phyloP scores from a whole-genome alignment of 2,113 vertebrate species.

The Collichthys lucidus region DNA sequence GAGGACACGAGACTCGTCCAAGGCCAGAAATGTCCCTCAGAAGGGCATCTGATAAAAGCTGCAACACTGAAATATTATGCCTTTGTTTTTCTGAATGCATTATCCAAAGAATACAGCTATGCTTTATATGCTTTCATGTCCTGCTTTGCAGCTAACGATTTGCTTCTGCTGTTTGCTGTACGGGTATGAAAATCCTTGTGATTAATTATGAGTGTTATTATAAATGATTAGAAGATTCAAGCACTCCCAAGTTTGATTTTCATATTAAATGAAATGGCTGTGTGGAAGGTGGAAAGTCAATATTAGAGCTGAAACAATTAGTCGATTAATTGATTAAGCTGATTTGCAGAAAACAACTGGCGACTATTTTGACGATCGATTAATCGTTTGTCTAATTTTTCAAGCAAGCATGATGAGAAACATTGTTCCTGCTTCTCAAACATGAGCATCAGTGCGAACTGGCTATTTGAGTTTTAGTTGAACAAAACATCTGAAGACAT shows the following conservation, averaged over 20 bases:
- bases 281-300: background rate
- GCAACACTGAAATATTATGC: conserved; percentile 2
- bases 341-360: background rate
- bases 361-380: background rate
- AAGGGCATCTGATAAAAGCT: background rate
- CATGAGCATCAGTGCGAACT: background rate
- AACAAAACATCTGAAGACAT: conserved; percentile 5
- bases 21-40: background rate
- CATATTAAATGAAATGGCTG: conserved; percentile 1
- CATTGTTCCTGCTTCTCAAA: background rate
- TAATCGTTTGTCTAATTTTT: background rate
- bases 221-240: background rate
- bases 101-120: background rate
- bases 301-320: background rate
- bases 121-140: background rate
- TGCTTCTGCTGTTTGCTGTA: background rate
- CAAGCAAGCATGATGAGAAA: background rate
- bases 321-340: background rate
- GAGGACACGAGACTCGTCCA: background rate
- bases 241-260: background rate
- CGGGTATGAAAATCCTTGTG: background rate
- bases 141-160: background rate
- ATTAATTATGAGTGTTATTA: background rate
- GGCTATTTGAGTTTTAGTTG: background rate
- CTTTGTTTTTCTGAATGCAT: conserved; percentile 1